Percentiles rank a stretch among this genome's conserved stretches.
Conservation (phyloP, 2,888 invertebrate genomes). For the Lochmaea crataegi region DNA sequence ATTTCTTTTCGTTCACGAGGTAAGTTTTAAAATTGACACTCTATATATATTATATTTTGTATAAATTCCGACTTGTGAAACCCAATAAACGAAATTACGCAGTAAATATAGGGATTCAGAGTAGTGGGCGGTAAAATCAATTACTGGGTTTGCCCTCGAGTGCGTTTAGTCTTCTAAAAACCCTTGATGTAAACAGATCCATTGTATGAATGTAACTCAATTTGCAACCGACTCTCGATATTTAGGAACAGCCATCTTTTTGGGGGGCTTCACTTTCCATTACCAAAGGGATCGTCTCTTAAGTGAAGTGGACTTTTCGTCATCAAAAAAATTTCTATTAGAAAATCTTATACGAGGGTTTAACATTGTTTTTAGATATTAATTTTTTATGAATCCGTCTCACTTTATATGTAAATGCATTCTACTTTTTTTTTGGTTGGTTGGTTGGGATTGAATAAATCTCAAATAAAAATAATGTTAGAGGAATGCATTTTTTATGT, state of each 20-base stretch:
- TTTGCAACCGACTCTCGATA: constrained; percentile 59
- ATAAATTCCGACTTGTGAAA: constrained; percentile 2
- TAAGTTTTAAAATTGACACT: too few relatives aligned
- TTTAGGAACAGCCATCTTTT: constrained; percentile 57
- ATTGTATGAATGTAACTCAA: constrained; percentile 62
- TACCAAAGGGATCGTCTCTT: constrained; percentile 45
- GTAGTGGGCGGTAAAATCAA: constrained; percentile 50
- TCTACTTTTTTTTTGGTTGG: background rate
- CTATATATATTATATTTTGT: too few relatives aligned
- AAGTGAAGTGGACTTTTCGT: constrained; percentile 3
- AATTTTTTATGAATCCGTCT: background rate
- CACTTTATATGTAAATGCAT: background rate
- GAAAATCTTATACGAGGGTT: too few relatives aligned
- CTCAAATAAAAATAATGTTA: constrained; percentile 20
- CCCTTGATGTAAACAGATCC: constrained; percentile 61
- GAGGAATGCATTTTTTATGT: constrained; percentile 27
- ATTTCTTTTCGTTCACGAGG: too few relatives aligned
- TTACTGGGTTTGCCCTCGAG: constrained; percentile 53
- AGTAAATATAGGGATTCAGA: constrained; percentile 47
- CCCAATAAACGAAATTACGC: constrained; percentile 41
- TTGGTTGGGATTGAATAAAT: background rate
- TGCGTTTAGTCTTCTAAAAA: constrained; percentile 54
- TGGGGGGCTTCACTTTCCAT: constrained; percentile 60
- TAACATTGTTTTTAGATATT: too few relatives aligned
- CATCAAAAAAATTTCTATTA: background rate